phyloP scores from a whole-genome alignment of 2,888 invertebrate genomes.

The Notodonta ziczac region DNA sequence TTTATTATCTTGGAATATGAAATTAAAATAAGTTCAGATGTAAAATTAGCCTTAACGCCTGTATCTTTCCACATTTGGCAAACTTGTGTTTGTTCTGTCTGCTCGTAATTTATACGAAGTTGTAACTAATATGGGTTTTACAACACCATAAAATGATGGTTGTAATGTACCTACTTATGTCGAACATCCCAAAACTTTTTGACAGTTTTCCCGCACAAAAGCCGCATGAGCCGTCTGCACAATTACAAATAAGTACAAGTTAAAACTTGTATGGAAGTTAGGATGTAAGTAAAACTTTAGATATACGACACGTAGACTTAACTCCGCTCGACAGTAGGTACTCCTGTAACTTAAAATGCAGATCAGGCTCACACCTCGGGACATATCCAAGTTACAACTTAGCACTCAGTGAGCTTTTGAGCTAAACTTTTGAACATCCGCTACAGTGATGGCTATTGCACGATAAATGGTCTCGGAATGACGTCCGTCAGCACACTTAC shows the following conservation, averaged over 20 bases:
- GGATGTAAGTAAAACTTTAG: neutral
- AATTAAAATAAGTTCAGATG: too few relatives aligned
- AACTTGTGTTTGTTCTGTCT: too few relatives aligned
- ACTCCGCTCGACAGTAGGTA: neutral
- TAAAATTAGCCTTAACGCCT: too few relatives aligned
- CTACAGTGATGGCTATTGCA: neutral
- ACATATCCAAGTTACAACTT: neutral
- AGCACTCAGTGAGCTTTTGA: neutral
- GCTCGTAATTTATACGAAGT: too few relatives aligned
- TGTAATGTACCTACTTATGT: neutral
- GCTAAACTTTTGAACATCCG: neutral
- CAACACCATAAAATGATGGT: neutral
- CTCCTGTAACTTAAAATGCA: slow-evolving; percentile 2
- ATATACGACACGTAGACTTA: neutral
- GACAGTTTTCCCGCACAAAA: neutral
- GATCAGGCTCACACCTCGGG: neutral
- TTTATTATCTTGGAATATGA: too few relatives aligned
- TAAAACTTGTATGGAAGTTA: neutral
- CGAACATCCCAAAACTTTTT: neutral
- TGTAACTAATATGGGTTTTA: too few relatives aligned
- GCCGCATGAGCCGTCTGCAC: neutral
- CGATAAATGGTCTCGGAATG: neutral
- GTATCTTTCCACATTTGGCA: too few relatives aligned
- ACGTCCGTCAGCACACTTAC: neutral
- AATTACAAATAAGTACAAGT: neutral